These are phyloP conservation scores for Liolophura sinensis DNA, from an alignment of 1,140 invertebrate species.

Conservation along the genomic window DNA sequence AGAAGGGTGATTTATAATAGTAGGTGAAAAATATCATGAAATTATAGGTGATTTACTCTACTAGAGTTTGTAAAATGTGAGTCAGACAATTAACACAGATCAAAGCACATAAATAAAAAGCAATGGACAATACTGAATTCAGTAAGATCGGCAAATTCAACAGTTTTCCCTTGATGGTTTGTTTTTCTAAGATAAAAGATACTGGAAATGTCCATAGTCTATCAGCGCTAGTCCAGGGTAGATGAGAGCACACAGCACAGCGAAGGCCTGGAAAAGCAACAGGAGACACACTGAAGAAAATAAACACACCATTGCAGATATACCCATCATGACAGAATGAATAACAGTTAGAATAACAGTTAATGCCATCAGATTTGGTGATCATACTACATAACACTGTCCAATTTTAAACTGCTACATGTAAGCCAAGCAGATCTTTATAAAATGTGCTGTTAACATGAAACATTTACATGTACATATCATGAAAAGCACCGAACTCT, in stretches of 20 bases:
- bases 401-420: no score
- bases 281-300: conserved; percentile 13
- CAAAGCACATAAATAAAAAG: neutral
- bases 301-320: neutral
- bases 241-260: conserved; percentile 64
- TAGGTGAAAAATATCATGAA: no score
- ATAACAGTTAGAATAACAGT: neutral
- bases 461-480: no score
- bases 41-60: no score
- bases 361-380: neutral
- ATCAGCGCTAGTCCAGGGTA: conserved; percentile 94
- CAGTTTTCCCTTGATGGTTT: neutral
- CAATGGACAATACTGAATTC: neutral
- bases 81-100: neutral
- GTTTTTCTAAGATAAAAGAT: conserved; percentile 48
- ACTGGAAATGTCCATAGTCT: conserved; percentile 98
- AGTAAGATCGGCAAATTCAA: neutral
- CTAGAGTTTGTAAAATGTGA: no score
- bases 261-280: conserved; percentile 24
- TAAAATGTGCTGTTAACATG: no score
- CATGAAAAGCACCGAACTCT: no score
- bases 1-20: no score
- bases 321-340: neutral
- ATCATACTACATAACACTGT: no score
- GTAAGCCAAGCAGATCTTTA: no score